Base-by-base conservation (phyloP, 2,888 invertebrate genomes). In the Orthosia gothica region DNA sequence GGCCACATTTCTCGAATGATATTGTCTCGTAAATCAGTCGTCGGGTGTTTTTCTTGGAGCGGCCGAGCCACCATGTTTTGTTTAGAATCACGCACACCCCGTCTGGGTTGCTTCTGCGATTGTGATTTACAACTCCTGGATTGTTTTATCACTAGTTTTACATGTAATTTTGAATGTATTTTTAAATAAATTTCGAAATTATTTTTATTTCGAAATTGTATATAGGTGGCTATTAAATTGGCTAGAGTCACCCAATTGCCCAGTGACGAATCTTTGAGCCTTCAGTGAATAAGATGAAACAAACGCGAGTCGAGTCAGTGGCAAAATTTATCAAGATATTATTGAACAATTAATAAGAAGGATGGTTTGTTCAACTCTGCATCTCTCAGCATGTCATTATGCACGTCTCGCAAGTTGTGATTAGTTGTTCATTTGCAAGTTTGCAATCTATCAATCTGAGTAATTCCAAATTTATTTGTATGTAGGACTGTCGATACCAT, bases 21-120 rank as follows among this genome's bases (percentile, higher is more conserved):
- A 94, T 95, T 93, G 95, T 95, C 93, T 94, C 94, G 94, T 96
- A 96, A 96, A 96, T 96, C 96, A 95, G 95, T 93, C 95, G 92
- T 90, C 87, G 91, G 85, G 92, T 96, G 95, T 96, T 96, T 95
- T 95, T 96, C 96, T 96, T 96, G 96, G 96, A 94, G 93, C 93
- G 89, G 90, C 88, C 89, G 87, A 85, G 89, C 90, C 88, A 86
- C 91, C 88, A 88, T 96, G 95, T 96, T 96, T 96, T 96, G 96
- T 95, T 95, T 95, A 95, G 94, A 91, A 95, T 94, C 96, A 96
- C 96, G 96, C 96, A 95, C 95, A 93, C 92, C 94, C 93, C 93
- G 95, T 95, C 93, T 88, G 90, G 78, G 87, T 84, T 90, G 89
- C 91, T 89, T 91, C 91, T 92, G 89, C 91, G 90, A 92, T 93